phyloP scores from a whole-genome alignment of 2,113 vertebrate species.

The Austrofundulus limnaeus region DNA sequence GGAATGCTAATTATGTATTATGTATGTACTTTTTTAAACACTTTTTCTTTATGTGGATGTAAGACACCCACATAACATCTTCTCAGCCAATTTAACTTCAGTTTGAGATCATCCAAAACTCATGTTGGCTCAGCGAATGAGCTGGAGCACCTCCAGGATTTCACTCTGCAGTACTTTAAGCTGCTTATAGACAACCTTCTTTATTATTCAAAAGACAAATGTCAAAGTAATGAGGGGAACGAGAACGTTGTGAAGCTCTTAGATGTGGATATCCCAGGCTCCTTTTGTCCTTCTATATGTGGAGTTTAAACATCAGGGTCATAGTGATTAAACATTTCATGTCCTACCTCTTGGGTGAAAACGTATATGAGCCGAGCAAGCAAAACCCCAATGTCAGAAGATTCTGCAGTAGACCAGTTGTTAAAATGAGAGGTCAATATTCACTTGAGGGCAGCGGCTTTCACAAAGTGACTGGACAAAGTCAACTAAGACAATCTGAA shows the following conservation, averaged over 20 bases:
- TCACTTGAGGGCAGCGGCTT: slow-evolving; percentile 39
- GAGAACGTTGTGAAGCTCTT: neutral
- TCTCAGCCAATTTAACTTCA: too few species aligned
- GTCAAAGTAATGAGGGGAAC: slow-evolving; percentile 23
- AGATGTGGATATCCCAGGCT: neutral
- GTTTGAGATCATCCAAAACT: too few species aligned
- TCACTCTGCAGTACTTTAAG: slow-evolving; percentile 49
- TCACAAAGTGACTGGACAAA: too few species aligned
- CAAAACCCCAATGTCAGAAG: slow-evolving; percentile 48
- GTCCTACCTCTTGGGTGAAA: slow-evolving; percentile 10
- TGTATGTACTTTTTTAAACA: too few species aligned
- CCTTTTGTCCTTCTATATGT: neutral
- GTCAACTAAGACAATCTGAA: slow-evolving; percentile 8
- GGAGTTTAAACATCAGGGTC: neutral
- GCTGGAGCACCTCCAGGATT: slow-evolving; percentile 52
- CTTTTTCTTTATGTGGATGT: too few species aligned
- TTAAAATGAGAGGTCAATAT: slow-evolving; percentile 45
- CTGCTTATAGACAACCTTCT: slow-evolving; percentile 54
- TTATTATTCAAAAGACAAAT: slow-evolving; percentile 27
- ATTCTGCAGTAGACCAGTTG: slow-evolving; percentile 22
- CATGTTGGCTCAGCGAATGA: slow-evolving; percentile 21
- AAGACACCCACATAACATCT: too few species aligned
- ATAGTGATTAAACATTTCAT: neutral
- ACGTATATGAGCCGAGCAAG: slow-evolving; percentile 12
- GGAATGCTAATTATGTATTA: too few species aligned